Percentiles rank a stretch among this genome's conserved stretches.
These are phyloP conservation scores for Xanthorhoe designata DNA, from an alignment of 2,888 invertebrate genomes.

Conservation along the genomic window DNA sequence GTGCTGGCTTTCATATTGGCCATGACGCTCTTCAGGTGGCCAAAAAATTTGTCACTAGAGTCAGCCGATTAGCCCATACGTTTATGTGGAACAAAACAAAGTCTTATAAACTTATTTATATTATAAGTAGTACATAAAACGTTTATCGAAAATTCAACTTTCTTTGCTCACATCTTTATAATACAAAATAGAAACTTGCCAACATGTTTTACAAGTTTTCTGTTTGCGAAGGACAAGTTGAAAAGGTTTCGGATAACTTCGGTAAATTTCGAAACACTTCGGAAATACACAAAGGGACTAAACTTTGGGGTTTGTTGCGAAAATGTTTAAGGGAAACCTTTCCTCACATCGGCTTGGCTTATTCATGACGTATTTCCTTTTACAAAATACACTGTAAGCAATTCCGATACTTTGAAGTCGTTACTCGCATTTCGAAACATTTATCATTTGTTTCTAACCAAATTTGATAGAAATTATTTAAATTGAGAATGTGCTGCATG, in stretches of 20 bases:
- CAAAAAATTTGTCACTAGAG: no score
- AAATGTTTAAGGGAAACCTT: slow-evolving; percentile 19
- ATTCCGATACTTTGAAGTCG: not conserved
- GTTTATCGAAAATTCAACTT: not conserved
- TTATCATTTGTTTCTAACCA: no score
- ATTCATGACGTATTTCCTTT: not conserved
- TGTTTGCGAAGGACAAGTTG: slow-evolving; percentile 5
- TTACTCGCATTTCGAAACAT: not conserved
- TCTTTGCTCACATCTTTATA: not conserved
- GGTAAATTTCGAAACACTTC: slow-evolving; percentile 7
- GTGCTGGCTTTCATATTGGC: no score
- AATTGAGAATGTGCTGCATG: no score
- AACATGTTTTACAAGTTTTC: slow-evolving; percentile 14
- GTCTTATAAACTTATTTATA: no score
- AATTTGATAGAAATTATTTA: no score
- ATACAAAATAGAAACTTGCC: not conserved
- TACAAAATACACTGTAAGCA: not conserved
- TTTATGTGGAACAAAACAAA: no score
- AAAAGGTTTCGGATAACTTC: slow-evolving; percentile 3
- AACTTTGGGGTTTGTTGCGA: slow-evolving; percentile 21
- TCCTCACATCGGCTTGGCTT: slow-evolving; percentile 7
- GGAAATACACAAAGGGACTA: slow-evolving; percentile 17
- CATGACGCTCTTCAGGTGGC: no score
- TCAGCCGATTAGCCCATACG: no score
- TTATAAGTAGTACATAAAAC: not conserved